Conservation (phyloP, 1,140 invertebrate genomes). For the Doryteuthis pealeii region DNA sequence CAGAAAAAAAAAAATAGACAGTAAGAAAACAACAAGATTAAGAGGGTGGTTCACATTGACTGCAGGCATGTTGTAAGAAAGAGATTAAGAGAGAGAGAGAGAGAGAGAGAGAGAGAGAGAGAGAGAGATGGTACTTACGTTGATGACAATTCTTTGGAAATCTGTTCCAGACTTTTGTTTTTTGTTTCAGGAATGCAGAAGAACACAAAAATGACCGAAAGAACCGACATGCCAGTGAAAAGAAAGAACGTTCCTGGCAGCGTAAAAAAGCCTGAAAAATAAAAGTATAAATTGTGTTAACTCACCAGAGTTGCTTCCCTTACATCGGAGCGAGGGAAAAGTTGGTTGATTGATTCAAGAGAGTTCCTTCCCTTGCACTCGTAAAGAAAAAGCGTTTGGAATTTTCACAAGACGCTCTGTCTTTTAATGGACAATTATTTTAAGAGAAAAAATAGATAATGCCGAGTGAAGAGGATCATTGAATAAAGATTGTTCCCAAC, state of each 20-base stretch:
- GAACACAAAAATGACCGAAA: conserved; percentile 39
- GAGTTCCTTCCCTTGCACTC: background rate
- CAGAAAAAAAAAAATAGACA: too few species aligned
- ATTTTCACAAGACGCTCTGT: too few species aligned
- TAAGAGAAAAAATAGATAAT: too few species aligned
- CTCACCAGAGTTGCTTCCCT: too few species aligned
- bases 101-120: too few species aligned
- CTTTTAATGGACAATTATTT: too few species aligned
- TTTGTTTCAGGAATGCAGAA: conserved; percentile 41
- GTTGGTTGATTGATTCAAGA: background rate
- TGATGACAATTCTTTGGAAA: conserved; percentile 37
- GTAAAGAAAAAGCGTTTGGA: background rate
- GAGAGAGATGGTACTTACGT: conserved; percentile 25
- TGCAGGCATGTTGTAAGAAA: too few species aligned
- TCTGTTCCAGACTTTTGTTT: conserved; percentile 41
- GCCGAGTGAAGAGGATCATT: too few species aligned
- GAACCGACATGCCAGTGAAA: conserved; percentile 32
- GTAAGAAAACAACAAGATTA: too few species aligned
- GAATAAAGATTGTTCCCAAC: too few species aligned
- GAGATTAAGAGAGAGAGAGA: too few species aligned
- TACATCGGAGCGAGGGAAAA: background rate
- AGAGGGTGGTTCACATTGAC: too few species aligned
- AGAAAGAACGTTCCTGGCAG: conserved; percentile 41
- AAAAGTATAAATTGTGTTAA: conserved; percentile 8
- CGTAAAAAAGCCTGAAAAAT: conserved; percentile 35